Percentiles rank a stretch among this genome's conserved stretches.
These are phyloP conservation scores for Sitobion miscanthi DNA, from an alignment of 1,140 invertebrate species.

Conservation along the genomic window DNA sequence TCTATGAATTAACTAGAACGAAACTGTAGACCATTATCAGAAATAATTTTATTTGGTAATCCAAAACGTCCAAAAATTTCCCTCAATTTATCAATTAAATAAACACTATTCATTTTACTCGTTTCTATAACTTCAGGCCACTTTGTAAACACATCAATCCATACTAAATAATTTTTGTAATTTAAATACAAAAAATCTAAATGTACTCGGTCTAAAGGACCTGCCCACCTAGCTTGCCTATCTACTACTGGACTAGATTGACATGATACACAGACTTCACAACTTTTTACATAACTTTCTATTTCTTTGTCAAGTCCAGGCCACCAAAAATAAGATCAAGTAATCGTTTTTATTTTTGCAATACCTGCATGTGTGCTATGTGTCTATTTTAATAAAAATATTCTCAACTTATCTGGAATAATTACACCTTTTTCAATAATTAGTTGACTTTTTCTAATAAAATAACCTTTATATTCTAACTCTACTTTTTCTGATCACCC, in stretches of 20 bases:
- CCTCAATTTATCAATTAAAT: conserved; percentile 58
- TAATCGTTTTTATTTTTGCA: conserved; percentile 54
- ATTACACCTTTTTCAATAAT: conserved; percentile 2
- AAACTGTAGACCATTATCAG: conserved; percentile 61
- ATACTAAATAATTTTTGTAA: no score
- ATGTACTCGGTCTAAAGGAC: conserved; percentile 43
- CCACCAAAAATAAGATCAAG: conserved; percentile 56
- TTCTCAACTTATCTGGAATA: conserved; percentile 25
- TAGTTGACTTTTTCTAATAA: background rate
- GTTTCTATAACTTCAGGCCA: no score
- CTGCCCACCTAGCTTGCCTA: conserved; percentile 62
- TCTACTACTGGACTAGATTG: no score
- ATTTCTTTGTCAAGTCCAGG: conserved; percentile 63
- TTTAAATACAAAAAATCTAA: no score
- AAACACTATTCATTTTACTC: no score
- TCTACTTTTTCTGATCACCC: conserved; percentile 50
- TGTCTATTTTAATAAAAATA: conserved; percentile 31
- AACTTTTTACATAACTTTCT: conserved; percentile 54
- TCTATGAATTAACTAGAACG: conserved; percentile 58
- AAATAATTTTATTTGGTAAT: conserved; percentile 59
- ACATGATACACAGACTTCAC: background rate
- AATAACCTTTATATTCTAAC: background rate
- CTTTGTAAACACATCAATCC: no score
- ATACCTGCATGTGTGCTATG: background rate
- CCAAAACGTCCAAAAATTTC: conserved; percentile 59